A percentile compares a stretch with the other conserved stretches of the same genome.
phyloP scores from a whole-genome alignment of 2,888 invertebrate species.

The Hirtodrosophila alboralis region DNA sequence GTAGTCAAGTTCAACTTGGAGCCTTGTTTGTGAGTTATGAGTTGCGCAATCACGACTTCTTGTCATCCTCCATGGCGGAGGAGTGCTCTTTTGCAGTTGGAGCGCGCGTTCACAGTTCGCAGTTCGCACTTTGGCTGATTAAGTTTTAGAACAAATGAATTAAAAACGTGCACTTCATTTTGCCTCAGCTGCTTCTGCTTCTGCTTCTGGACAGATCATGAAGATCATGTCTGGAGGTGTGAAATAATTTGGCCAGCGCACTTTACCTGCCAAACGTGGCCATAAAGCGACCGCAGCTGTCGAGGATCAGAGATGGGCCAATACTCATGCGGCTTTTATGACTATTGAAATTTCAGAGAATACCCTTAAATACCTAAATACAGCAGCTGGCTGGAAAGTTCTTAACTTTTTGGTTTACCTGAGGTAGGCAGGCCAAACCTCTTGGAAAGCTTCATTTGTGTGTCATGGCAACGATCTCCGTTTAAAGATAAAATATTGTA shows the following conservation, averaged over 20 bases:
- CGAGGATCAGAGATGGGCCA: constrained; percentile 27
- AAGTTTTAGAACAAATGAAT: constrained; percentile 81
- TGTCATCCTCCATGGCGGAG: constrained; percentile 63
- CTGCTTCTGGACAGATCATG: constrained; percentile 20
- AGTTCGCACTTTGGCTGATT: constrained; percentile 66
- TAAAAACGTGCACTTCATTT: constrained; percentile 68
- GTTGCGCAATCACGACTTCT: constrained; percentile 84
- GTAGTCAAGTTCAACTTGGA: constrained; percentile 61
- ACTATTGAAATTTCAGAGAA: constrained; percentile 40
- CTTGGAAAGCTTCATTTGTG: constrained; percentile 51
- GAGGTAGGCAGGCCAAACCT: constrained; percentile 14
- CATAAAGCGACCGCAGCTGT: constrained; percentile 30
- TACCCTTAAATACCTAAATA: not conserved
- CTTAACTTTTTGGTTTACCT: constrained; percentile 51
- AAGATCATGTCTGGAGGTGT: constrained; percentile 62
- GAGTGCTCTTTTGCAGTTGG: constrained; percentile 6
- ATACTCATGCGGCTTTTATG: constrained; percentile 39
- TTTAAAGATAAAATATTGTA: constrained; percentile 77
- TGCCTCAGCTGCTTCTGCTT: constrained; percentile 3
- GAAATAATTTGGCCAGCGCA: constrained; percentile 61
- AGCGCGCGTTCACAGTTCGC: constrained; percentile 20
- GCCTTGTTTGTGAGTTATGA: constrained; percentile 81
- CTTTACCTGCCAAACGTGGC: constrained; percentile 53
- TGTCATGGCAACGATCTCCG: constrained; percentile 61
- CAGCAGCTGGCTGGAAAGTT: constrained; percentile 62